Percentiles rank a stretch among this genome's conserved stretches.
phyloP scores from a whole-genome alignment of 2,113 vertebrate genomes.

The Spilogale gracilis region DNA sequence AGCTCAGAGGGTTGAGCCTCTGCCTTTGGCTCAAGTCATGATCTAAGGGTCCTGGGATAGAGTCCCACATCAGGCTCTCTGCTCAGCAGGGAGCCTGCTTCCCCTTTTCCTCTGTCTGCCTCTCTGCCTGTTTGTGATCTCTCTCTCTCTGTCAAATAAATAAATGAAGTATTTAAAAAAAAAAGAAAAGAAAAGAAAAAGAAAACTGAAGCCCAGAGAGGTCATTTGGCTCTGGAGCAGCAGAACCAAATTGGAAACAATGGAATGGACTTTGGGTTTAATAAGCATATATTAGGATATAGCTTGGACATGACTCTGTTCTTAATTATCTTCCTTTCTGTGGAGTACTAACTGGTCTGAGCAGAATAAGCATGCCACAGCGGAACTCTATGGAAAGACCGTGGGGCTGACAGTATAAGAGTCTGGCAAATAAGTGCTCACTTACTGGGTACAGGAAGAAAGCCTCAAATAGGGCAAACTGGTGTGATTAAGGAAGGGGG shows the following conservation, averaged over 20 bases:
- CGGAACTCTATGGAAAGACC: not conserved
- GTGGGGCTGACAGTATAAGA: not conserved
- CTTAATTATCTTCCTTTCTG: not conserved
- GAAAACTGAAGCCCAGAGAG: not conserved
- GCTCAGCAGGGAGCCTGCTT: too few relatives aligned
- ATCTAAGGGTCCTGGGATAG: too few relatives aligned
- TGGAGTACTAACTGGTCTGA: not conserved
- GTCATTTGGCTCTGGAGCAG: not conserved
- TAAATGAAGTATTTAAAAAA: too few relatives aligned
- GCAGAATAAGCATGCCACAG: not conserved
- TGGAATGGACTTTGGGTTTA: not conserved
- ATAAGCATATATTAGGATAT: not conserved
- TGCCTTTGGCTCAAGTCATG: too few relatives aligned
- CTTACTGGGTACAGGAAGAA: not conserved
- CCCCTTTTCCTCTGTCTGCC: too few relatives aligned
- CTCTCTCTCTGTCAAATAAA: too few relatives aligned
- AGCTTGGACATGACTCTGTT: not conserved
- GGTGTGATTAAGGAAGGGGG: not conserved
- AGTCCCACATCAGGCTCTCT: too few relatives aligned
- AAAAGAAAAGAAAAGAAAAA: not conserved
- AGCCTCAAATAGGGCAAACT: not conserved
- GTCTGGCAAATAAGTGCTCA: not conserved
- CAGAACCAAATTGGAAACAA: not conserved
- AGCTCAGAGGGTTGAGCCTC: too few relatives aligned
- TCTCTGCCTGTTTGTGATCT: too few relatives aligned